phyloP scores from a whole-genome alignment of 30 jellyfish, hydroid and myxozoan genomes.

The Sanderia malayensis region DNA sequence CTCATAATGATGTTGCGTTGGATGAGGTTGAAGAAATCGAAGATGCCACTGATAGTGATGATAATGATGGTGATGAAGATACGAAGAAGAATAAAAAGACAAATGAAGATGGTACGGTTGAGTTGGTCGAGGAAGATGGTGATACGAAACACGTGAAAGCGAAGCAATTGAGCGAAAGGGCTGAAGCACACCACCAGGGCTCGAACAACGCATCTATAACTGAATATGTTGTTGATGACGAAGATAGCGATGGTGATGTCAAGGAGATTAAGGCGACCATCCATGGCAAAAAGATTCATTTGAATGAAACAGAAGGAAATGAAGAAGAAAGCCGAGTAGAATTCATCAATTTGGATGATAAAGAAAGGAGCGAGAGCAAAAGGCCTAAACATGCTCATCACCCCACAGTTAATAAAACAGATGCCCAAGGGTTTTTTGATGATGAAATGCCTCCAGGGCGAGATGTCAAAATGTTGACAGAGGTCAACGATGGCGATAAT shows the following conservation, averaged over 20 bases:
- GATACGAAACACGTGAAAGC: not conserved
- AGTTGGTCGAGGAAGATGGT: conserved; percentile 33
- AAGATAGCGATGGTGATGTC: conserved; percentile 36
- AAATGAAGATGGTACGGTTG: conserved; percentile 37
- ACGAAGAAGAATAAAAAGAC: too few species aligned
- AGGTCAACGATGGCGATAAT: too few species aligned
- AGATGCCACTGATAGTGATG: conserved; percentile 48
- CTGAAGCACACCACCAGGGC: too few species aligned
- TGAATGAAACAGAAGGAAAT: conserved; percentile 1
- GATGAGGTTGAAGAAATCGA: conserved; percentile 63
- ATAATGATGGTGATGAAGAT: conserved; percentile 33
- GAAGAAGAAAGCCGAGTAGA: not conserved
- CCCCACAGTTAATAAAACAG: not conserved
- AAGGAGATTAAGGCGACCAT: not conserved
- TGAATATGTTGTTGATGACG: conserved; percentile 27
- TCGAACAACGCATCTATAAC: conserved; percentile 8
- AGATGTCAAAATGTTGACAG: too few species aligned
- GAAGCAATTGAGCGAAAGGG: too few species aligned
- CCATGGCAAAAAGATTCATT: not conserved
- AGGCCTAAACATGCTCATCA: too few species aligned
- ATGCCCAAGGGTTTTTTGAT: not conserved
- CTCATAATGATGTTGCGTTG: not conserved
- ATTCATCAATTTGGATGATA: not conserved
- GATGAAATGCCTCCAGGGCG: too few species aligned
- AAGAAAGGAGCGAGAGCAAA: too few species aligned